phyloP scores from a whole-genome alignment of 2,888 invertebrate genomes.

The Tinea semifulvella region DNA sequence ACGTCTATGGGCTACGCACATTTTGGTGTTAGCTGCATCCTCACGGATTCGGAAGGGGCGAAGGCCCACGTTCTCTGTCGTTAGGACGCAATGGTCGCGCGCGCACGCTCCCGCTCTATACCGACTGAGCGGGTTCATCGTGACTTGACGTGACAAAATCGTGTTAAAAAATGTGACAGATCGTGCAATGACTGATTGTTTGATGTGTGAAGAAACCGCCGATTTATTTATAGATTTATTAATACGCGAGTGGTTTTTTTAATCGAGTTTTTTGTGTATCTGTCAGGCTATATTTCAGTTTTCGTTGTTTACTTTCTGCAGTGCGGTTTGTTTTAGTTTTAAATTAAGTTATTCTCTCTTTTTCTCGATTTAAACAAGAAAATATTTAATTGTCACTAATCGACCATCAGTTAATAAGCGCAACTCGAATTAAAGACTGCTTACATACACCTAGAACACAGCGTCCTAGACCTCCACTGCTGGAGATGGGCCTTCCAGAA shows the following conservation, averaged over 20 bases:
- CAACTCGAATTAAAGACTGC: no score
- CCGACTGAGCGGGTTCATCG: slow-evolving; percentile 8
- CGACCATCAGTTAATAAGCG: no score
- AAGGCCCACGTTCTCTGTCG: slow-evolving; percentile 57
- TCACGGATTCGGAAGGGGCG: slow-evolving; percentile 61
- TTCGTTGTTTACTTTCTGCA: no score
- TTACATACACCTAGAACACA: no score
- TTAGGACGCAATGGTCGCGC: slow-evolving; percentile 53
- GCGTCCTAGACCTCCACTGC: no score
- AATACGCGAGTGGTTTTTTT: slow-evolving; percentile 6
- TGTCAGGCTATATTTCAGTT: not conserved
- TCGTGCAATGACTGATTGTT: slow-evolving; percentile 45
- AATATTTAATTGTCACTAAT: no score
- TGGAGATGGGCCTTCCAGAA: no score
- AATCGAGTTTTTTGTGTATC: not conserved
- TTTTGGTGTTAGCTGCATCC: slow-evolving; percentile 36
- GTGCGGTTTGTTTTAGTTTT: no score
- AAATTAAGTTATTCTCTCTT: no score
- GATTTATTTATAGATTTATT: slow-evolving; percentile 19
- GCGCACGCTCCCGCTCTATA: slow-evolving; percentile 34
- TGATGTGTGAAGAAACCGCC: slow-evolving; percentile 35
- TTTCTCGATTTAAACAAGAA: no score
- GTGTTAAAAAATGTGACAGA: slow-evolving; percentile 34
- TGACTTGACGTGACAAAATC: slow-evolving; percentile 9
- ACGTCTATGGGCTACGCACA: no score